Percentiles rank a stretch among this genome's conserved stretches.
Conservation (phyloP, 2,888 invertebrate genomes). For the Hydraecia micacea region DNA sequence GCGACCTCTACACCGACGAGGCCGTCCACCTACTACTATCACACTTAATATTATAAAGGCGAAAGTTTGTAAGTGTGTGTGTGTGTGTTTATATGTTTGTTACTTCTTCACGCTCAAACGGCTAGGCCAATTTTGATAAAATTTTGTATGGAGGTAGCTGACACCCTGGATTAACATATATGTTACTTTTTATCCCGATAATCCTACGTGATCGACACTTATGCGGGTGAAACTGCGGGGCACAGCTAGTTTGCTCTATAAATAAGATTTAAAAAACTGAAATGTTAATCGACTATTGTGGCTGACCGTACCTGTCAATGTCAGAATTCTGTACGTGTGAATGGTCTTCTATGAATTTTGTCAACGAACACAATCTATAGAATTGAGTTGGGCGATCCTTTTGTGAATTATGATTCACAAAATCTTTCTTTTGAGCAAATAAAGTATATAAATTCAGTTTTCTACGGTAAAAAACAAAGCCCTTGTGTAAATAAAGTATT, state of each 20-base stretch:
- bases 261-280: background rate
- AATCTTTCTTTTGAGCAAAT: too few relatives aligned
- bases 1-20: background rate
- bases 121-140: too few relatives aligned
- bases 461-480: background rate
- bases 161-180: too few relatives aligned
- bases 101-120: too few relatives aligned
- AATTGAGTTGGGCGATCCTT: background rate
- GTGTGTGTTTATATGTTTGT: too few relatives aligned
- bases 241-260: background rate
- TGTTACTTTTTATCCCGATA: too few relatives aligned
- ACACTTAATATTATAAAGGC: too few relatives aligned
- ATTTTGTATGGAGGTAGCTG: too few relatives aligned
- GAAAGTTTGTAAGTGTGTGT: too few relatives aligned
- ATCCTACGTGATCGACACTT: too few relatives aligned
- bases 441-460: background rate
- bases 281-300: background rate
- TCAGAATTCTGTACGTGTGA: background rate
- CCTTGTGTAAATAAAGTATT: background rate
- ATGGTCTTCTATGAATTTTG: background rate
- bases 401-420: too few relatives aligned
- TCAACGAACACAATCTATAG: background rate
- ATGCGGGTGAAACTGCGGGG: too few relatives aligned
- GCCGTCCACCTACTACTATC: background rate
- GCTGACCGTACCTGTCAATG: background rate